phyloP scores from a whole-genome alignment of 2,113 vertebrate genomes.

The Etheostoma spectabile region DNA sequence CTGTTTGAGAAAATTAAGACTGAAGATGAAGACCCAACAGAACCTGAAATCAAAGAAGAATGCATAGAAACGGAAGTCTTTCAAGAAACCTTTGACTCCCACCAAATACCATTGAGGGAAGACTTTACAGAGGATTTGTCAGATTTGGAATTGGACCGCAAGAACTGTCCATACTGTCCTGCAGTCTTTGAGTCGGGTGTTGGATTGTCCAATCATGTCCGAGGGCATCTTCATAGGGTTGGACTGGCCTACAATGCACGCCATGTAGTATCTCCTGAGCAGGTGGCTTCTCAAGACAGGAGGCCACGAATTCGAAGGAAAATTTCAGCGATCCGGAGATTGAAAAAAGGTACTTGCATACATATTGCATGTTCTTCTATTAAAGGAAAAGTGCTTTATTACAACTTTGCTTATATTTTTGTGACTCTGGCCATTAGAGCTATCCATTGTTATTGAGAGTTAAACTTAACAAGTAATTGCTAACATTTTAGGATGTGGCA shows the following conservation, averaged over 20 bases:
- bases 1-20: constrained; percentile 79
- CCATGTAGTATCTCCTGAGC: constrained; percentile 92
- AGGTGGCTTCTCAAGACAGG: constrained; percentile 93
- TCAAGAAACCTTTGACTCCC: constrained; percentile 66
- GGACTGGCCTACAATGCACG: constrained; percentile 93
- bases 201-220: constrained; percentile 94
- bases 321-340: constrained; percentile 88
- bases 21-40: constrained; percentile 59
- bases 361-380: constrained; percentile 16
- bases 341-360: constrained; percentile 90
- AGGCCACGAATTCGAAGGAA: constrained; percentile 92
- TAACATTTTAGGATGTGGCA: background rate
- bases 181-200: constrained; percentile 95
- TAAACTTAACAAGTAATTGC: background rate
- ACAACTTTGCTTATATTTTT: background rate
- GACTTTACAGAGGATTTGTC: constrained; percentile 63
- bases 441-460: background rate
- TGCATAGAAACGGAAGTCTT: constrained; percentile 77
- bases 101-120: constrained; percentile 64
- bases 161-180: constrained; percentile 94
- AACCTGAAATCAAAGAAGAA: constrained; percentile 80
- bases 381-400: background rate
- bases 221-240: constrained; percentile 94
- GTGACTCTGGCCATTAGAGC: background rate
- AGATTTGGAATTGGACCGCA: constrained; percentile 85